Conservation (phyloP, 2,888 invertebrate species). For the Pyrocoelia pectoralis region DNA sequence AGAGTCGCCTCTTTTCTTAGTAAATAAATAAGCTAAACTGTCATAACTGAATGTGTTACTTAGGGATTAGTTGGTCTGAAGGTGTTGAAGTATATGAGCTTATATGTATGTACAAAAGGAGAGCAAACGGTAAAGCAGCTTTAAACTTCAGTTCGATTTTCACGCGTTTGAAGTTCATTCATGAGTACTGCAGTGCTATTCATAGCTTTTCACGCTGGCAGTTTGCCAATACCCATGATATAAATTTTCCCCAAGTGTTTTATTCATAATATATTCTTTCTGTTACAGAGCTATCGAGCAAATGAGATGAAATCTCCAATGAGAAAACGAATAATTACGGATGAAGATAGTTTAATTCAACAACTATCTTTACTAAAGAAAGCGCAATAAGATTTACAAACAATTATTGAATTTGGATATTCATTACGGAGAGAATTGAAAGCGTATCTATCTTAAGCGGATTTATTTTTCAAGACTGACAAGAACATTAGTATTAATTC, state of each 20-base stretch:
- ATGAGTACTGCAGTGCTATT: conserved; percentile 35
- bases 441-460: conserved; percentile 25
- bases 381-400: conserved; percentile 61
- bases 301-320: conserved; percentile 59
- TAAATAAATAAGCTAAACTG: no score
- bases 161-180: conserved; percentile 44
- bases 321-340: conserved; percentile 70
- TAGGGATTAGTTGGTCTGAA: background rate
- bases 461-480: conserved; percentile 42
- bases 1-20: no score
- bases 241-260: background rate
- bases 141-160: conserved; percentile 42
- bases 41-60: no score
- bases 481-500: conserved; percentile 40
- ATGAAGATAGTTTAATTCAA: conserved; percentile 69
- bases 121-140: conserved; percentile 12
- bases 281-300: conserved; percentile 52
- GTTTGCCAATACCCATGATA: conserved; percentile 37
- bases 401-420: background rate
- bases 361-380: conserved; percentile 73
- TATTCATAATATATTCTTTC: conserved; percentile 35
- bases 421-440: conserved; percentile 6
- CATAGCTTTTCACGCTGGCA: conserved; percentile 33
- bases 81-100: background rate
- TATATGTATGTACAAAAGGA: no score